A percentile compares a stretch with the other conserved stretches of the same genome.
These are phyloP conservation scores for Ptiloglossa arizonensis DNA, from an alignment of 1,140 invertebrate genomes.

Conservation along the genomic window DNA sequence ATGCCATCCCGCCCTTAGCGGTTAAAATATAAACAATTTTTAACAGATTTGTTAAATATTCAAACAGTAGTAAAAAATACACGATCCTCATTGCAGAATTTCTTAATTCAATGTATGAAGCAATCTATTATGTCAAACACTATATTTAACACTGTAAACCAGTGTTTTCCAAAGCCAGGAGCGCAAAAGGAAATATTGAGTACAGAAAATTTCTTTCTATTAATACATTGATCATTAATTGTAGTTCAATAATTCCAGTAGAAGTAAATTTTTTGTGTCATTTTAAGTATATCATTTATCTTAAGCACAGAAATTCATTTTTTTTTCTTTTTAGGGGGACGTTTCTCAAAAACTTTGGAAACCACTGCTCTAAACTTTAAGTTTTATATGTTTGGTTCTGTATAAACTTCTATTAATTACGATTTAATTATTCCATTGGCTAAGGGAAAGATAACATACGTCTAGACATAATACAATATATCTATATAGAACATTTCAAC, in stretches of 20 bases:
- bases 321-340: too few species aligned
- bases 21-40: conserved; percentile 47
- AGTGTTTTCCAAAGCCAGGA: too few species aligned
- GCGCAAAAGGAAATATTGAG: too few species aligned
- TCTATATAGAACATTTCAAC: conserved; percentile 66
- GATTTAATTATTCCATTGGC: conserved; percentile 36
- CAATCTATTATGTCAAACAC: conserved; percentile 16
- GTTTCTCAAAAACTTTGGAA: too few species aligned
- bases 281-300: too few species aligned
- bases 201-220: too few species aligned
- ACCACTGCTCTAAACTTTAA: conserved; percentile 14
- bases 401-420: conserved; percentile 30
- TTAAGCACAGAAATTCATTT: too few species aligned
- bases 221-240: too few species aligned
- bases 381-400: conserved; percentile 24
- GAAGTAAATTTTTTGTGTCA: too few species aligned
- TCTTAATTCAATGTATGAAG: conserved; percentile 19
- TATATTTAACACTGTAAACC: conserved; percentile 29
- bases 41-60: conserved; percentile 28
- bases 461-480: conserved; percentile 64
- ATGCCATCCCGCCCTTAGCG: conserved; percentile 45
- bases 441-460: conserved; percentile 54
- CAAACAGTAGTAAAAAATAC: conserved; percentile 32
- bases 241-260: too few species aligned
- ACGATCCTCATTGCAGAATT: conserved; percentile 16